These are phyloP conservation scores for Leptinotarsa undecemlineata DNA, from an alignment of 1,140 invertebrate genomes.

Conservation along the genomic window DNA sequence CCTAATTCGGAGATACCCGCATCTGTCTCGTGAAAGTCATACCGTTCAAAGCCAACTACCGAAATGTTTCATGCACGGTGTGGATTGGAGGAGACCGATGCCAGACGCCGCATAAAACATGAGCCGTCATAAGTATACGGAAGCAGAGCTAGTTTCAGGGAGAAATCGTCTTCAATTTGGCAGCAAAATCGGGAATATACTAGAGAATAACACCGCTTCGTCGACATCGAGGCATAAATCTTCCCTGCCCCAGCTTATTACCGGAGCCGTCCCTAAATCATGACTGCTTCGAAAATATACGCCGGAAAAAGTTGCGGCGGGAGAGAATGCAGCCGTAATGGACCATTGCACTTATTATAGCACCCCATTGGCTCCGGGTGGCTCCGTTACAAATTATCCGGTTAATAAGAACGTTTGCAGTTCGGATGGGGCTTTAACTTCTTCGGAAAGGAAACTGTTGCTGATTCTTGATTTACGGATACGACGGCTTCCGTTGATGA, in stretches of 20 bases:
- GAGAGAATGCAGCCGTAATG: conserved; percentile 48
- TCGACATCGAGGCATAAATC: conserved; percentile 41
- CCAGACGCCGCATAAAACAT: conserved; percentile 51
- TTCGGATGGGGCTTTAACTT: conserved; percentile 13
- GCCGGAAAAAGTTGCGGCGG: conserved; percentile 43
- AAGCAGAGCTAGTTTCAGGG: conserved; percentile 49
- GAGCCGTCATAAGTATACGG: conserved; percentile 50
- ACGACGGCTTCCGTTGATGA: not conserved
- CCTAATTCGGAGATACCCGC: not conserved
- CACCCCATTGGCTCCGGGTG: conserved; percentile 50
- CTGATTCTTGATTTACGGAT: not conserved
- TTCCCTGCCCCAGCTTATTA: conserved; percentile 23
- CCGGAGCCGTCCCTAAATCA: conserved; percentile 20
- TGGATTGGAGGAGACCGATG: conserved; percentile 35
- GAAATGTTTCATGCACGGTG: conserved; percentile 4
- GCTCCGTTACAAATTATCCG: conserved; percentile 46
- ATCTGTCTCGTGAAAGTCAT: not conserved
- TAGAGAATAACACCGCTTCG: conserved; percentile 47
- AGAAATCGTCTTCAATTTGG: conserved; percentile 54
- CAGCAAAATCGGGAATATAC: conserved; percentile 54
- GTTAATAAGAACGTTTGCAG: conserved; percentile 24
- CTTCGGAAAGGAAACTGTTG: conserved; percentile 15
- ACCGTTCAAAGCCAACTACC: not conserved
- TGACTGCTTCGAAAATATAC: conserved; percentile 45
- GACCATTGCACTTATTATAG: conserved; percentile 54